A percentile compares a stretch with the other conserved stretches of the same genome.
These are phyloP conservation scores for Gymnoscelis rufifasciata DNA, from an alignment of 2,888 invertebrate genomes.

Conservation along the genomic window DNA sequence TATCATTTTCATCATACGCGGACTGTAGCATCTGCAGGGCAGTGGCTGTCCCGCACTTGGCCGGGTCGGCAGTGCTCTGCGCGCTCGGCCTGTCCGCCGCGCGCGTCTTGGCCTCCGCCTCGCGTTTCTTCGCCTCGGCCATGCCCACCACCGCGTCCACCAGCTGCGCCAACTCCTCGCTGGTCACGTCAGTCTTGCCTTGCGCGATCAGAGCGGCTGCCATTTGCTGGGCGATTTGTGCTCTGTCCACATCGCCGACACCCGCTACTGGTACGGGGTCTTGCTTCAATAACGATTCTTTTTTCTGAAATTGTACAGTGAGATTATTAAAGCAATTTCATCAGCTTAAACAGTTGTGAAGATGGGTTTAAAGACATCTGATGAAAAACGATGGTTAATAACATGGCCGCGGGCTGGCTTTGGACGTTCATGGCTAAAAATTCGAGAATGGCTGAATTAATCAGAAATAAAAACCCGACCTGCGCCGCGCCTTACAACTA, in stretches of 20 bases:
- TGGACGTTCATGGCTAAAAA: too few species aligned
- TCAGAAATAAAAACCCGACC: too few species aligned
- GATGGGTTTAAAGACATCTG: too few species aligned
- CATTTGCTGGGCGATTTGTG: constrained; percentile 88
- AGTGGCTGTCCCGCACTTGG: constrained; percentile 46
- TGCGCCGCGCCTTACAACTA: too few species aligned
- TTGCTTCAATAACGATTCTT: constrained; percentile 5
- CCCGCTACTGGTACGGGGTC: constrained; percentile 84
- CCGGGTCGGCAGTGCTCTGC: constrained; percentile 5
- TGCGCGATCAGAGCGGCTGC: constrained; percentile 88
- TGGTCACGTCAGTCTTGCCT: constrained; percentile 89
- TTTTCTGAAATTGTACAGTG: constrained; percentile 19
- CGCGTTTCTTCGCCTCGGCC: constrained; percentile 68
- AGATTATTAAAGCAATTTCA: too few species aligned
- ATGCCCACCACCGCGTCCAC: constrained; percentile 85
- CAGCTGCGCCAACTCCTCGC: constrained; percentile 87
- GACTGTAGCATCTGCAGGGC: constrained; percentile 70
- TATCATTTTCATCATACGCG: constrained; percentile 66
- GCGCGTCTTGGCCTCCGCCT: constrained; percentile 41
- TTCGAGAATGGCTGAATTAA: too few species aligned
- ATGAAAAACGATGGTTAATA: too few species aligned
- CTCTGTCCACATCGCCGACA: constrained; percentile 86
- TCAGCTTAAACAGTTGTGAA: too few species aligned
- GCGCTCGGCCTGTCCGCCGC: constrained; percentile 19
- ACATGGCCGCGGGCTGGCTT: too few species aligned